Evolutionary conservation across 1,140 invertebrate species (phyloP).

Genomic region (Pseudoatta argentina): DNA sequence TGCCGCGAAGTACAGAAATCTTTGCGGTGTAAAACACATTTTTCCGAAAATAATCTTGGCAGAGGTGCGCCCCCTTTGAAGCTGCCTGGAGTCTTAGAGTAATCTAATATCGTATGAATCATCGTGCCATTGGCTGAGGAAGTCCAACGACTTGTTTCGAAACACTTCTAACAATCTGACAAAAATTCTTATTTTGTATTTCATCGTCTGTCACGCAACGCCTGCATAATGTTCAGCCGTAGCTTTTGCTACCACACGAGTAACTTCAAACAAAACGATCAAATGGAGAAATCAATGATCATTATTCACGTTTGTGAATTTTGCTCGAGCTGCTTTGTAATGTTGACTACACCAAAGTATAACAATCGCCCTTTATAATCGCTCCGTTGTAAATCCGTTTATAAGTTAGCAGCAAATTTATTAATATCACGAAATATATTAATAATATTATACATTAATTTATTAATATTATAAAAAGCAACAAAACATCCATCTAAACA

Average conservation of each 20-base stretch:
- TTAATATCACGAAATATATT: neutral
- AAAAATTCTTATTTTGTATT: constrained; percentile 57
- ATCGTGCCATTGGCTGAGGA: constrained; percentile 45
- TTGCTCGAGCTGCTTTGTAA: neutral
- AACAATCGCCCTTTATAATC: neutral
- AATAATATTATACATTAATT: neutral
- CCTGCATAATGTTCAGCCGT: constrained; percentile 5
- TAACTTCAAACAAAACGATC: constrained; percentile 51
- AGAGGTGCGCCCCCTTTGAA: constrained; percentile 60
- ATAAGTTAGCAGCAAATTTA: neutral
- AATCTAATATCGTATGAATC: constrained; percentile 71
- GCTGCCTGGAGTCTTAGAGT: constrained; percentile 65
- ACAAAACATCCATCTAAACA: neutral
- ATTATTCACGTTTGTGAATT: constrained; percentile 39
- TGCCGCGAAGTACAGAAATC: constrained; percentile 69
- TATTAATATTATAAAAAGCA: constrained; percentile 4
- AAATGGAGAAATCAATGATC: constrained; percentile 56
- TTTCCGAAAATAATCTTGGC: constrained; percentile 78
- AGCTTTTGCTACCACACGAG: constrained; percentile 41
- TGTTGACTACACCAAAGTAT: neutral
- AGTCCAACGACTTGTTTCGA: constrained; percentile 61
- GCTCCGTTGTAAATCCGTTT: neutral
- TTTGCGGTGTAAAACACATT: constrained; percentile 72
- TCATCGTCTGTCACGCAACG: constrained; percentile 51
- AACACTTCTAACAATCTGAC: constrained; percentile 55